Base-by-base conservation (phyloP, 2,797 vertebrate genomes). In the Coccyzus lansbergi region DNA sequence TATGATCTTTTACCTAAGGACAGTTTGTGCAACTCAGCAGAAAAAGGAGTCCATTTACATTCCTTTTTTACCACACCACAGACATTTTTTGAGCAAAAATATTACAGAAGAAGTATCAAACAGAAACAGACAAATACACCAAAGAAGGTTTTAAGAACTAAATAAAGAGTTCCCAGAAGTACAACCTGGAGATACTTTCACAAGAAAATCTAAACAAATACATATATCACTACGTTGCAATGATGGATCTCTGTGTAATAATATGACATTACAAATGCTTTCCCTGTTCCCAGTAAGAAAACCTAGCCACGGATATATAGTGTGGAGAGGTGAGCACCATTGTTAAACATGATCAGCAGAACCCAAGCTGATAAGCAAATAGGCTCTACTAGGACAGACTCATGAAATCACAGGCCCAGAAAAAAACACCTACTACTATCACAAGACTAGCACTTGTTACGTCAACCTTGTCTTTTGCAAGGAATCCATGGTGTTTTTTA, bases 381-480 rank as follows among this genome's bases (percentile, higher is more conserved):
- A 67, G 31, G 72, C 74, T 63, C 75, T 42, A 22, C n/a, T 28
- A 49, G 49, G 28, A 72, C 6, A 74, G 10, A 4, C 10, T 60
- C 9, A 1, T 7, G 11, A 92, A 93, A 83, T 49, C 74, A 80
- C 36, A 79, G 16, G 9, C 40, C n/a, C 46, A 88, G 65, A 72
- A 72, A 85, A 83, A 81, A 34, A n/a, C n/a, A 15, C 24, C 21
- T 70, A 22, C 49, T 93, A 71, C 88, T 71, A 67, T 72, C 78
- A 93, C 28, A 63, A 76, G 52, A 56, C 48, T 64, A 63, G 16
- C 28, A 67, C 36, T 44, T 24, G 31, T 72, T 82, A 36, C 20
- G 86, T 82, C 70, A 84, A 42, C 44, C 25, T 15, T 44, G 18
- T 8, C 12, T 88, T n/a, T 49, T 69, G 29, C 18, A 60, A 42